phyloP scores from a whole-genome alignment of 2,113 vertebrate genomes.

The sheep (Ovis aries) region ARS-UI_Ramb_v3.0 NC_056064.1:35924501-35925000 shows the following conservation, averaged over 20 bases:
- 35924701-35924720: not conserved
- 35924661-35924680: not conserved
- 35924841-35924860: not conserved
- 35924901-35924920: rapidly evolving
- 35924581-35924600: not conserved
- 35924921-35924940: not conserved
- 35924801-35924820: not conserved
- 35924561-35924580: not conserved
- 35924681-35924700: not conserved
- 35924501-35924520: not conserved
- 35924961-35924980: not conserved
- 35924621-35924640: not conserved
- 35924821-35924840: not conserved
- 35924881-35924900: not conserved
- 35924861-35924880: not conserved
- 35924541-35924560: not conserved
- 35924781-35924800: not conserved
- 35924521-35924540: not conserved
- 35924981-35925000: not conserved
- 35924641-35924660: not conserved
- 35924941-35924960: not conserved
- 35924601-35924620: not conserved
- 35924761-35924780: not conserved
- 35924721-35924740: not conserved
- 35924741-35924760: not conserved